Conservation (phyloP, 2,797 vertebrate species). For the Enteromius unitaeniatus region DNA sequence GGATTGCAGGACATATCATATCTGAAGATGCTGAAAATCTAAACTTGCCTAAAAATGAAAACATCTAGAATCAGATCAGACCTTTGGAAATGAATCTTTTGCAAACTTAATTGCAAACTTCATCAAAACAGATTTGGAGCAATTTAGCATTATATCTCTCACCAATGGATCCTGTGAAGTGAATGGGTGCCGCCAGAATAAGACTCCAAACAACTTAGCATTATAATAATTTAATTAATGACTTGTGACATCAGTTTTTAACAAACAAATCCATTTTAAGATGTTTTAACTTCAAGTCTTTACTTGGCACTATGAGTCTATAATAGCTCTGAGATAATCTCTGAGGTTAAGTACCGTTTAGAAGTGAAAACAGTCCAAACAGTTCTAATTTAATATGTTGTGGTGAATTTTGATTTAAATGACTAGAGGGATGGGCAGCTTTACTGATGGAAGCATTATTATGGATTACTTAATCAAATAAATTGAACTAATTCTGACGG, state of each 20-base stretch:
- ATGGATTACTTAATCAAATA: background rate
- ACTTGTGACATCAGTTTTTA: background rate
- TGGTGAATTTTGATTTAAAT: background rate
- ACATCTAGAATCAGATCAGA: background rate
- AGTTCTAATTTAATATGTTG: background rate
- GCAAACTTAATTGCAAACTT: conserved; percentile 3
- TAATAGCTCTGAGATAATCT: no score
- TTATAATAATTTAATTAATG: background rate
- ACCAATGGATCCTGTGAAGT: background rate
- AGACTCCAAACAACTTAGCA: background rate
- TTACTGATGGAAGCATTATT: background rate
- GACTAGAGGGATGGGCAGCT: background rate
- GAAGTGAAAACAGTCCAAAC: background rate
- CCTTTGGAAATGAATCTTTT: background rate
- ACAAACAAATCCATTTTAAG: background rate
- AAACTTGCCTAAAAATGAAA: background rate
- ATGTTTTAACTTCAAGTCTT: background rate
- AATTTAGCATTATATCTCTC: background rate
- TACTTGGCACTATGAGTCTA: no score
- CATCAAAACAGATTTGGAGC: background rate
- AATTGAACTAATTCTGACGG: background rate
- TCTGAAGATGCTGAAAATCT: conserved; percentile 13
- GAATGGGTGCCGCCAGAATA: background rate
- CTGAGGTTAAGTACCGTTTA: background rate
- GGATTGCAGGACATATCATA: conserved; percentile 20